phyloP scores from a whole-genome alignment of 2,113 vertebrate species.

The Ovis aries region ARS-UI_Ramb_v3.0 NC_056070.1:39134501-39135000 shows the following conservation, averaged over 20 bases:
- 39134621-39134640: neutral
- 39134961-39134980: too few species aligned
- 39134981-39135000: too few species aligned
- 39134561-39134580: neutral
- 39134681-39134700: too few species aligned
- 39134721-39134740: rapidly evolving
- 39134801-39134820: neutral
- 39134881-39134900: neutral
- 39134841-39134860: neutral
- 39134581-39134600: neutral
- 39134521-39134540: neutral
- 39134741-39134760: too few species aligned
- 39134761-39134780: too few species aligned
- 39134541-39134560: neutral
- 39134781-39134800: neutral
- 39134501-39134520: neutral
- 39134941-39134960: too few species aligned
- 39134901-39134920: neutral
- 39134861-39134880: neutral
- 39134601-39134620: neutral
- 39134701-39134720: too few species aligned
- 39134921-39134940: neutral
- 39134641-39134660: neutral
- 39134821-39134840: neutral
- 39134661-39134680: too few species aligned